Conservation (phyloP, 1,140 invertebrate genomes). For the Trichonephila clavipes region DNA sequence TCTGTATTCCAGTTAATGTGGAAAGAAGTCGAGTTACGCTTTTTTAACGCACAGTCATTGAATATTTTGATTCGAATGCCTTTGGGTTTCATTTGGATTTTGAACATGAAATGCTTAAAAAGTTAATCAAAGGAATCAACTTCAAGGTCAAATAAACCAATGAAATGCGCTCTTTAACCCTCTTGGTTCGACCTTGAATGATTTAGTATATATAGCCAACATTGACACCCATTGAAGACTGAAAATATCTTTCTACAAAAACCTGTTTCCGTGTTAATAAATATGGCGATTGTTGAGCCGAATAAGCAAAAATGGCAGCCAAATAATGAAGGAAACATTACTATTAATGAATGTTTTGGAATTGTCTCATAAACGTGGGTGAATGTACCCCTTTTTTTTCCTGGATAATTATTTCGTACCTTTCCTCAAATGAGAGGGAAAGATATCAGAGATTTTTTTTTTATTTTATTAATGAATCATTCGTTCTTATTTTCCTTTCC, state of each 20-base stretch:
- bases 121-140: slow-evolving; percentile 22
- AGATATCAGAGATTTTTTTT: background rate
- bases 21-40: no score
- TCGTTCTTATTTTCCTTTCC: background rate
- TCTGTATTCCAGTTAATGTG: background rate
- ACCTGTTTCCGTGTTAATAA: slow-evolving; percentile 40
- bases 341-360: slow-evolving; percentile 26
- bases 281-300: background rate
- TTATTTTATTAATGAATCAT: background rate
- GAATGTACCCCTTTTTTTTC: slow-evolving; percentile 25
- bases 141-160: background rate
- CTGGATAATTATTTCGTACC: background rate
- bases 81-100: background rate
- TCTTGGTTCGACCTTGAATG: slow-evolving; percentile 12
- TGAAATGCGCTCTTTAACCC: background rate
- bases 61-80: background rate
- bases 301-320: slow-evolving; percentile 7
- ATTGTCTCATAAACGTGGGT: slow-evolving; percentile 30
- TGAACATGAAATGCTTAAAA: background rate
- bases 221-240: slow-evolving; percentile 1
- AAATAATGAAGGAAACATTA: background rate
- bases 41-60: background rate
- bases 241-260: slow-evolving; percentile 1
- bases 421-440: background rate
- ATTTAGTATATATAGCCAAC: background rate